phyloP scores from a whole-genome alignment of 2,113 vertebrate species.

The Megaceryle maxima region DNA sequence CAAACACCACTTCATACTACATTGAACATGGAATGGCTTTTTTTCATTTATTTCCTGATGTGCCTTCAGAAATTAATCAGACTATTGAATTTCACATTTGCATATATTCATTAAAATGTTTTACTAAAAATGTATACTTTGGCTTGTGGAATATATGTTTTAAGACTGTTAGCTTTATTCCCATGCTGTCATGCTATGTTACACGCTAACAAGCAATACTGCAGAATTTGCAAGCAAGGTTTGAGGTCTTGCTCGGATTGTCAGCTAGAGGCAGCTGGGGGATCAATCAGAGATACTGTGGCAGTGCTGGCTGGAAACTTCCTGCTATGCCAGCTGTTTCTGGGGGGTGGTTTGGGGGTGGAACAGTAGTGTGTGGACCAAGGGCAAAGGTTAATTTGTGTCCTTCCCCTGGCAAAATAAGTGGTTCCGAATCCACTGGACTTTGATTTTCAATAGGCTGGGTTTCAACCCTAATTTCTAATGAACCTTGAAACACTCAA shows the following conservation, averaged over 20 bases:
- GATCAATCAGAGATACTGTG: not conserved
- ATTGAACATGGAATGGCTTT: not conserved
- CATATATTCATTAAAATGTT: not conserved
- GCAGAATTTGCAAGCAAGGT: not conserved
- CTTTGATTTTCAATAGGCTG: not conserved
- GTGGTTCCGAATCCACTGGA: not conserved
- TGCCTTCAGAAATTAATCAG: not conserved
- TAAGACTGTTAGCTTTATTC: not conserved
- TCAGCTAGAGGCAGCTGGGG: not conserved
- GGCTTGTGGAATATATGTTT: not conserved
- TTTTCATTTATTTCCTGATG: not conserved
- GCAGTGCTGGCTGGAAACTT: not conserved
- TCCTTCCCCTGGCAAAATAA: not conserved
- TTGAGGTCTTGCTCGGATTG: not conserved
- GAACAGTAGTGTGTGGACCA: not conserved
- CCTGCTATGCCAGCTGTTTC: constrained; percentile 13
- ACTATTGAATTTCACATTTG: not conserved
- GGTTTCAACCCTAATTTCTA: not conserved
- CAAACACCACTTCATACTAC: not conserved
- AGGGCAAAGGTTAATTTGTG: constrained; percentile 35
- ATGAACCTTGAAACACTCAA: not conserved
- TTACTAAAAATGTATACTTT: not conserved
- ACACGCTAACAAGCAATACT: not conserved
- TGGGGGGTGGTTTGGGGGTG: not conserved
- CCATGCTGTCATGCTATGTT: not conserved